Evolutionary conservation across 2,113 vertebrate genomes (phyloP), one percentile per base, ranked within the genome.

Genomic region (Galemys pyrenaicus): DNA sequence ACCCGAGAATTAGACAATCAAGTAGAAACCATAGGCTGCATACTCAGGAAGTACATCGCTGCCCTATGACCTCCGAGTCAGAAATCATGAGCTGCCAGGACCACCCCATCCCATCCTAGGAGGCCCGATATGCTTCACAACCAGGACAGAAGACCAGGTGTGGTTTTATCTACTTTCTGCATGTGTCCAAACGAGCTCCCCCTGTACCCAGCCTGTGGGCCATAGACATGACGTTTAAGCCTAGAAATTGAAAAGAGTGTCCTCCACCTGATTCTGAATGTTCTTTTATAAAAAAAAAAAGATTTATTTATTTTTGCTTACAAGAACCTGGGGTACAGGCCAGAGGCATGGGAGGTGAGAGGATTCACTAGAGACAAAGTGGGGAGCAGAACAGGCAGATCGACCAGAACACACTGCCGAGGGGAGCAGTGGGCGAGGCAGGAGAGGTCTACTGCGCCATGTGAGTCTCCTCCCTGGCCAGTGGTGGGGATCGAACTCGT

Each of bases 131-230:
- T 0, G 2, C 24, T n/a, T 37, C 56, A 20, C 3, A 3, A 54
- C 32, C 39, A 2, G 37, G 3, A 3, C 3, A 30, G 16, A 86
- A 73, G 10, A 2, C 35, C 65, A 75, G 20, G 6, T n/a, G 20
- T 22, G 5, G 17, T 49, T 81, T 74, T 44, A 39, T 28, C 28
- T 54, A 9, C 13, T 65, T 26, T 49, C 26, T 54, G 6, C 16
- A 28, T 22, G 11, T 7, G 68, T 56, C 26, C 24, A 37, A 64
- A n/a, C 0, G 20, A 94, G 37, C 24, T n/a, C 39, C 10, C 16
- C 20, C 22, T 3, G 6, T 0, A 3, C 37, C 12, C 12, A 3
- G 22, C 30, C 28, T 2, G 0, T 3, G 56, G 28, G 54, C 37
- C 46, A 39, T 0, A 15, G 16, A 32, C 1, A 9, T 9, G 28